phyloP scores from a whole-genome alignment of 1,140 invertebrate species.

The Tetraneura akinire region DNA sequence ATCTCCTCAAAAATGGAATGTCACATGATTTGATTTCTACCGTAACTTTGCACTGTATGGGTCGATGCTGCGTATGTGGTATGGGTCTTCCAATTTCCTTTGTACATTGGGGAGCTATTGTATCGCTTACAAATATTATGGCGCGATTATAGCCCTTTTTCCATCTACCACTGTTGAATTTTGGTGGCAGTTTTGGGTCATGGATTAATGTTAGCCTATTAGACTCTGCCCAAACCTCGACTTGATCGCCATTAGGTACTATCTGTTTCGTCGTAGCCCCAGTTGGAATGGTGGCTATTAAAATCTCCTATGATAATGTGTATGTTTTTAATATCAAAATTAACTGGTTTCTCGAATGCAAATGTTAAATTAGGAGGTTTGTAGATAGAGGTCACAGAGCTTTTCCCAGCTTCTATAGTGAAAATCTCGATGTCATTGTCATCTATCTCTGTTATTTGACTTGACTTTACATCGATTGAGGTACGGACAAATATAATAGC shows the following conservation, averaged over 20 bases:
- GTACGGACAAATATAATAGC: slow-evolving; percentile 22
- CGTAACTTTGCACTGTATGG: slow-evolving; percentile 30
- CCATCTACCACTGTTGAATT: slow-evolving; percentile 49
- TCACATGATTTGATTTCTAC: slow-evolving; percentile 1
- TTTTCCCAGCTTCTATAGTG: slow-evolving; percentile 37
- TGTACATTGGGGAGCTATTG: not conserved
- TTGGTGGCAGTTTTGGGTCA: slow-evolving; percentile 39
- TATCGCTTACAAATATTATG: slow-evolving; percentile 40
- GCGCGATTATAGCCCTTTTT: slow-evolving; percentile 49
- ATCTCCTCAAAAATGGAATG: slow-evolving; percentile 24
- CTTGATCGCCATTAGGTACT: slow-evolving; percentile 23
- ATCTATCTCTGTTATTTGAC: slow-evolving; percentile 4
- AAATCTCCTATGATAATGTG: slow-evolving; percentile 46
- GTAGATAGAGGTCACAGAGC: slow-evolving; percentile 32
- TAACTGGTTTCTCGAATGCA: not conserved
- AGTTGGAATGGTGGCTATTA: slow-evolving; percentile 25
- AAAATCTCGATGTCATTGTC: slow-evolving; percentile 42
- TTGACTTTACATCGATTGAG: not conserved
- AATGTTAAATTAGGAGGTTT: slow-evolving; percentile 15
- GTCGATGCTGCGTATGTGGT: slow-evolving; percentile 10
- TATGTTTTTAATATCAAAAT: not conserved
- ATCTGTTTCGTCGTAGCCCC: slow-evolving; percentile 42
- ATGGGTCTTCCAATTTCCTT: slow-evolving; percentile 28
- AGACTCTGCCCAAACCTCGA: slow-evolving; percentile 35
- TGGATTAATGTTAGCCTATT: slow-evolving; percentile 24